phyloP scores from a whole-genome alignment of 2,113 vertebrate genomes.

The Isichthys henryi region DNA sequence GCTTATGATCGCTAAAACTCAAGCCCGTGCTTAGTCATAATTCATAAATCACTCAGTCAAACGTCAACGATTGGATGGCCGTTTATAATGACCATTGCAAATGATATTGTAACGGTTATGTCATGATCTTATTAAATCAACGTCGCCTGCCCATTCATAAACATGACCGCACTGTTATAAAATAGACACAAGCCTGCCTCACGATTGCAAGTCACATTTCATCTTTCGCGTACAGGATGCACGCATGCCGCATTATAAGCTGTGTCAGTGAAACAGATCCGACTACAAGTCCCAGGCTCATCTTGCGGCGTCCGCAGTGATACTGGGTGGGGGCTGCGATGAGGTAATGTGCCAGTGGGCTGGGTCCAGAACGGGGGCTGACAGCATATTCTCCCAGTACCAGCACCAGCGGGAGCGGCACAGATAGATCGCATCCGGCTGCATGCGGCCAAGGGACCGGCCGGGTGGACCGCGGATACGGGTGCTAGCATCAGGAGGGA shows the following conservation, averaged over 20 bases:
- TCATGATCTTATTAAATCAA: background rate
- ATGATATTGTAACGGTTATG: background rate
- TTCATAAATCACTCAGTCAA: background rate
- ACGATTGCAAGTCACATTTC: background rate
- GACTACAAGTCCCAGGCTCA: constrained; percentile 51
- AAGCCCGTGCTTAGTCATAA: background rate
- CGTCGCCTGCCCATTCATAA: background rate
- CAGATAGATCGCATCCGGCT: constrained; percentile 12
- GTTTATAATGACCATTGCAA: background rate
- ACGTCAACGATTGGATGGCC: background rate
- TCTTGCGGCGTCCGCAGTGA: constrained; percentile 50
- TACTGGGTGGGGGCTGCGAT: constrained; percentile 49
- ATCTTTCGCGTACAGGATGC: background rate
- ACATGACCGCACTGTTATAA: background rate
- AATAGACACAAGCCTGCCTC: background rate
- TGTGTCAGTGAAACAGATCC: background rate
- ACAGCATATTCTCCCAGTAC: constrained; percentile 15
- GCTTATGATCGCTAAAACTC: background rate
- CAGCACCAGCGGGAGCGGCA: background rate
- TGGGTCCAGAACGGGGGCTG: constrained; percentile 7
- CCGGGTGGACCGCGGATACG: constrained; percentile 17
- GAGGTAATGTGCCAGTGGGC: constrained; percentile 29
- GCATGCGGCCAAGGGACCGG: constrained; percentile 23
- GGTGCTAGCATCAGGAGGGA: constrained; percentile 20
- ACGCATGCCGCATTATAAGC: background rate